Percentiles rank a stretch among this genome's conserved stretches.
phyloP scores from a whole-genome alignment of 2,888 invertebrate species.

The Iphiclides podalirius region DNA sequence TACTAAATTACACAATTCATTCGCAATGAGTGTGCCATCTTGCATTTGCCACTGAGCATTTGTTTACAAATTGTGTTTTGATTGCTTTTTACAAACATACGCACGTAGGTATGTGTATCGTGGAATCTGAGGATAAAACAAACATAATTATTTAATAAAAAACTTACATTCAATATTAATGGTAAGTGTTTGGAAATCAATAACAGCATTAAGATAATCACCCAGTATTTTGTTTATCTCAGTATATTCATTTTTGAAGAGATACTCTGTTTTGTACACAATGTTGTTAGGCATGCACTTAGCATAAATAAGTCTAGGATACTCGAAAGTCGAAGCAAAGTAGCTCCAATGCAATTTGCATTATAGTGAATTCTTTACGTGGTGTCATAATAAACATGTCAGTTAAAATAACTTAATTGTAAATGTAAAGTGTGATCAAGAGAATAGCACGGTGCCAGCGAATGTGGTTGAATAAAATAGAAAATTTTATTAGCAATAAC shows the following conservation, averaged over 20 bases:
- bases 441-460: slow-evolving; percentile 1
- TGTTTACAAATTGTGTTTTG: slow-evolving; percentile 19
- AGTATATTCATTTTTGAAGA: no score
- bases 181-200: no score
- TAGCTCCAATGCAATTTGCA: background rate
- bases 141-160: no score
- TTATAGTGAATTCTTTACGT: background rate
- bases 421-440: background rate
- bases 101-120: no score
- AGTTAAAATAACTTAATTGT: slow-evolving; percentile 5
- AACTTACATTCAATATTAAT: no score
- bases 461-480: slow-evolving; percentile 10
- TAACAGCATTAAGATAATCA: no score
- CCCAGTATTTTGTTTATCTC: no score
- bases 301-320: background rate
- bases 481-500: slow-evolving; percentile 16
- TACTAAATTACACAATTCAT: slow-evolving; percentile 16
- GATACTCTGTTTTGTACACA: no score
- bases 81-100: slow-evolving; percentile 5
- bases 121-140: background rate
- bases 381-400: background rate
- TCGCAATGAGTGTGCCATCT: slow-evolving; percentile 8
- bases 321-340: background rate
- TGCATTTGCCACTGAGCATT: slow-evolving; percentile 11
- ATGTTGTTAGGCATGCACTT: no score